Evolutionary conservation across 2,888 invertebrate genomes (phyloP), one percentile per base, ranked within the genome.

Genomic region (Lamellibrachia columna): DNA sequence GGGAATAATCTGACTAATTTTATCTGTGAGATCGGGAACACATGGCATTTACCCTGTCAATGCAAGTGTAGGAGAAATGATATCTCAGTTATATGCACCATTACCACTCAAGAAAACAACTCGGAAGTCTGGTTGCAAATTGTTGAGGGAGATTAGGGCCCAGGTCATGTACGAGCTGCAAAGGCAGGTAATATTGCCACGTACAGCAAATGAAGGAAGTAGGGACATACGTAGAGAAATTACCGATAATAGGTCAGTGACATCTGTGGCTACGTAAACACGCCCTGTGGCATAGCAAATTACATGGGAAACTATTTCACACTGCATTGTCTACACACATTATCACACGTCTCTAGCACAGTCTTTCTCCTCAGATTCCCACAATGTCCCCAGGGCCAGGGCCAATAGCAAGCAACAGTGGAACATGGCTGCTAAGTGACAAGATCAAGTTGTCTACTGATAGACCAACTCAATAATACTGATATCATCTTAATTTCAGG

Each of bases 291-390:
- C 75, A 75, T 15, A 22, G 75, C n/a, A 75, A 75, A 75, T 22
- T 75, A 75, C 75, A 75, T 75, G 75, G 75, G 75, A 75, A 75
- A 75, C 75, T 75, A 75, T 75, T 75, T 75, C 75, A 75, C 75
- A 75, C 75, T 75, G 75, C 75, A 75, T 75, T 75, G 75, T 75
- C 75, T 22, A 75, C 22, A 75, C 75, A 22, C n/a, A 75, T 75
- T 75, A 75, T 75, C 75, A 22, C 75, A 75, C 75, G 15, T 11
- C 75, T 11, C 75, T 75, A n/a, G 15, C 15, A n/a, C n/a, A 75
- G n/a, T 4, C 15, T 3, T 75, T 75, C 6, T 15, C 22, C 6
- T 22, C 22, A 75, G 22, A 75, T 75, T 15, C 1, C 22, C 15
- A 4, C n/a, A n/a, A 75, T 22, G 75, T 11, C 75, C 75, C 75